phyloP scores from a whole-genome alignment of 2,888 invertebrate species.

The Melanchra persicariae region DNA sequence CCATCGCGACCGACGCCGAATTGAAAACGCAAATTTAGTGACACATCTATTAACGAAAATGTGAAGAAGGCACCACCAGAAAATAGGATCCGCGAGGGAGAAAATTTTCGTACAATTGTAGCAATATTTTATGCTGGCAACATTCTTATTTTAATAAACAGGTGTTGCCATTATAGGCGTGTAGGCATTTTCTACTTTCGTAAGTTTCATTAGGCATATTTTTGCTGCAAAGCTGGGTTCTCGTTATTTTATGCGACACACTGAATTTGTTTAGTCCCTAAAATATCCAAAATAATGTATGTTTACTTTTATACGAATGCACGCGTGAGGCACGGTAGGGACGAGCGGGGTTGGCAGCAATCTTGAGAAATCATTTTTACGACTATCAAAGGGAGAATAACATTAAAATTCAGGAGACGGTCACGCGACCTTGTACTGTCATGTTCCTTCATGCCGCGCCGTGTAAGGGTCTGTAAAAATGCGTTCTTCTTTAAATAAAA shows the following conservation, averaged over 20 bases:
- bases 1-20: conserved; percentile 79
- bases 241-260: conserved; percentile 32
- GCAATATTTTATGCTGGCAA: conserved; percentile 65
- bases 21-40: conserved; percentile 90
- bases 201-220: conserved; percentile 60
- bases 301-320: conserved; percentile 60
- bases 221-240: conserved; percentile 43
- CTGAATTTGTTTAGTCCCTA: conserved; percentile 30
- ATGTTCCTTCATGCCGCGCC: conserved; percentile 73
- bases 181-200: conserved; percentile 52
- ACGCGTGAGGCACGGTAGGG: conserved; percentile 65
- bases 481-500: conserved; percentile 75
- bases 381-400: conserved; percentile 86
- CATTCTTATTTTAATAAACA: conserved; percentile 68
- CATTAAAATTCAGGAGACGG: conserved; percentile 88
- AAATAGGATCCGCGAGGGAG: conserved; percentile 75
- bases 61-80: conserved; percentile 81
- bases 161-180: conserved; percentile 57
- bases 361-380: conserved; percentile 85
- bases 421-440: conserved; percentile 83
- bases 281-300: conserved; percentile 30
- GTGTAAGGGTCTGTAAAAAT: conserved; percentile 72
- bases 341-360: conserved; percentile 66
- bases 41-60: conserved; percentile 89
- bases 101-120: conserved; percentile 71